These are phyloP conservation scores for Aramus guarauna DNA, from an alignment of 2,113 vertebrate genomes.

Conservation along the genomic window DNA sequence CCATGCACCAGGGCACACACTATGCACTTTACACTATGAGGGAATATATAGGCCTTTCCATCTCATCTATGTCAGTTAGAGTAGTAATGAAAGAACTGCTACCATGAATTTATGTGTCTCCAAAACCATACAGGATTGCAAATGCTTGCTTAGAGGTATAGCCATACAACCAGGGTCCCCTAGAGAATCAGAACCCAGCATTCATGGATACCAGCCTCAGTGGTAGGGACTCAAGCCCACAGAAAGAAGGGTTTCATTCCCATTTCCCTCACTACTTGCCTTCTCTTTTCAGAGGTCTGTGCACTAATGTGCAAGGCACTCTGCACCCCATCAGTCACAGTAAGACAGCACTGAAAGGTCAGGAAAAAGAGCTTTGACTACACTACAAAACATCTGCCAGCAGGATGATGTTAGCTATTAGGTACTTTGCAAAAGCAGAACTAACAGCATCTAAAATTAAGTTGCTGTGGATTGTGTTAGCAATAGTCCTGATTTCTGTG, in stretches of 20 bases:
- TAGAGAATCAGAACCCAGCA: not conserved
- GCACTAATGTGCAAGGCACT: not conserved
- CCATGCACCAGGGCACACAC: not conserved
- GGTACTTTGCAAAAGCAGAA: constrained; percentile 3
- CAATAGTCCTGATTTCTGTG: not conserved
- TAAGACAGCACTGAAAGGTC: not conserved
- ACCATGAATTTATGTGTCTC: not conserved
- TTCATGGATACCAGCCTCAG: not conserved
- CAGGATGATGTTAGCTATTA: not conserved
- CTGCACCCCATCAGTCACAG: not conserved
- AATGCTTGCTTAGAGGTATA: not conserved
- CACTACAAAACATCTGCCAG: not conserved
- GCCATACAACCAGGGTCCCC: not conserved
- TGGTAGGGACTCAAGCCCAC: not conserved
- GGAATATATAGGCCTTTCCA: not conserved
- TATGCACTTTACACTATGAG: not conserved
- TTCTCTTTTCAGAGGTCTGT: not conserved
- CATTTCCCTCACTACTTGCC: not conserved
- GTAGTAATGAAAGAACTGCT: not conserved
- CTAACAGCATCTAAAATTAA: not conserved
- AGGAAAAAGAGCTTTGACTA: not conserved
- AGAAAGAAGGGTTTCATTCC: not conserved
- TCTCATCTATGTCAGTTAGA: not conserved
- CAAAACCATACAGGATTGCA: not conserved
- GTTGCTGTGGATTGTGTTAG: not conserved